Conservation (phyloP, 2,888 invertebrate species). For the Eupithecia insigniata region DNA sequence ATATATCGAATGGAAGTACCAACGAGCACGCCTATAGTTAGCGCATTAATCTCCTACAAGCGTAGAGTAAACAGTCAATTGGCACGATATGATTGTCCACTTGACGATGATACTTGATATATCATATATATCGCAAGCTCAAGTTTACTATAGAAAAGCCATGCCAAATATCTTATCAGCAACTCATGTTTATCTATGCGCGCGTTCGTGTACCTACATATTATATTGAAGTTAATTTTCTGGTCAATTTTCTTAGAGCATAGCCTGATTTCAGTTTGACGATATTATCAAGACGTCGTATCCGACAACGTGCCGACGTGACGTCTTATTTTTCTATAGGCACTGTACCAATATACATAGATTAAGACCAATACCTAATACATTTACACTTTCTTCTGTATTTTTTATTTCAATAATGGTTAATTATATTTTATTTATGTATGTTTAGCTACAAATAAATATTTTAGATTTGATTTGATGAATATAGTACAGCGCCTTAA, state of each 20-base stretch:
- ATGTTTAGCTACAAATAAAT: no score
- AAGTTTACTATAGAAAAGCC: neutral
- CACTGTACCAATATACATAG: neutral
- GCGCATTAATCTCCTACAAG: conserved; percentile 30
- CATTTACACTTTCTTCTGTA: no score
- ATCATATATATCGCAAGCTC: neutral
- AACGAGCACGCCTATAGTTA: conserved; percentile 9
- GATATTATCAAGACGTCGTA: neutral
- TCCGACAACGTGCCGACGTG: neutral
- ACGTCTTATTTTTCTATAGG: no score
- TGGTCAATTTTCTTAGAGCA: neutral
- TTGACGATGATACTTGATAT: neutral
- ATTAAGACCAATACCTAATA: no score
- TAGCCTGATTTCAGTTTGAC: neutral
- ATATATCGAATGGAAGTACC: conserved; percentile 28
- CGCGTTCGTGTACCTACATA: neutral
- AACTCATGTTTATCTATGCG: neutral
- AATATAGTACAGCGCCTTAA: neutral
- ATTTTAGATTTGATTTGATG: no score
- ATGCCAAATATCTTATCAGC: neutral
- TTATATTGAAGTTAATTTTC: neutral
- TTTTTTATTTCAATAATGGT: no score
- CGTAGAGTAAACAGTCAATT: conserved; percentile 20
- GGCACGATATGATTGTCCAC: conserved; percentile 18
- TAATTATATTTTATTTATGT: no score